phyloP scores from a whole-genome alignment of 2,888 invertebrate species.

The Drosophila dives region DNA sequence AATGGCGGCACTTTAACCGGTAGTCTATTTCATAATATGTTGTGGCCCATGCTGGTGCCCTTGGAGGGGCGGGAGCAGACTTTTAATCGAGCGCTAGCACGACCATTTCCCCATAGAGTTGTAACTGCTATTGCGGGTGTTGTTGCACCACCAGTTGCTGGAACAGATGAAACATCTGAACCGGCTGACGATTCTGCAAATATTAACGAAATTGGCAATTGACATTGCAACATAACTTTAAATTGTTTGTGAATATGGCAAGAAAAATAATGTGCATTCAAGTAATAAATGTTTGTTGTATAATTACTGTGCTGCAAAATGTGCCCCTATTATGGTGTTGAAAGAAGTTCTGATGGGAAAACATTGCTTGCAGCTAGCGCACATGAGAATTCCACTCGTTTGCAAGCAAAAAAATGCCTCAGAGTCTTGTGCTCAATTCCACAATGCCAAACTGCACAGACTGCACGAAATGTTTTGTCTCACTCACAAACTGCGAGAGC shows the following conservation, averaged over 20 bases:
- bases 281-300: slow-evolving; percentile 2
- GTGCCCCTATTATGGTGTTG: not conserved
- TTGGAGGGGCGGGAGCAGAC: not conserved
- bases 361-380: not conserved
- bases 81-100: slow-evolving; percentile 4
- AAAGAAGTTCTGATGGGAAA: not conserved
- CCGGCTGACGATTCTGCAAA: not conserved
- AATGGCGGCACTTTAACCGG: not conserved
- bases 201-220: slow-evolving; percentile 11
- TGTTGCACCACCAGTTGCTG: not conserved
- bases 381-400: slow-evolving; percentile 8
- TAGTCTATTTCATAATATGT: slow-evolving; percentile 50
- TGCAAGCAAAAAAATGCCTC: not conserved
- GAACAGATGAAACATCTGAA: not conserved
- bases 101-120: slow-evolving; percentile 16
- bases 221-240: slow-evolving; percentile 9
- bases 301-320: not conserved
- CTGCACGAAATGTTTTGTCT: not conserved
- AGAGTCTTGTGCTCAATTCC: slow-evolving; percentile 23
- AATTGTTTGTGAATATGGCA: slow-evolving; percentile 43
- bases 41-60: slow-evolving; percentile 22
- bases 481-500: slow-evolving; percentile 15
- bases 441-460: slow-evolving; percentile 1
- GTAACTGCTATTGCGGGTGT: slow-evolving; percentile 6
- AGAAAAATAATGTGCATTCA: not conserved